These are phyloP conservation scores for Trichoplusia ni DNA, from an alignment of 1,140 invertebrate genomes.

Conservation along the genomic window DNA sequence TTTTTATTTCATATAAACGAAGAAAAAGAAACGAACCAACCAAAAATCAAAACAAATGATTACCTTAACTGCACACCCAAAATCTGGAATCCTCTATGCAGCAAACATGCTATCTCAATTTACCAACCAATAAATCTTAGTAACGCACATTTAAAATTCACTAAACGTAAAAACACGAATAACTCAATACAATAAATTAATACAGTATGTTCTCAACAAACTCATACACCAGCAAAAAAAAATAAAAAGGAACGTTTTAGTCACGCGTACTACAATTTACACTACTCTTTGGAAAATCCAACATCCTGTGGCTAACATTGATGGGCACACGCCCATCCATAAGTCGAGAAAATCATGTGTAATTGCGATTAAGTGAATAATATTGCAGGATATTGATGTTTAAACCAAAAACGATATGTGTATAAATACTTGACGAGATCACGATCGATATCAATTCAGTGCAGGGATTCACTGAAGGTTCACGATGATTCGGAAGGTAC, in stretches of 20 bases:
- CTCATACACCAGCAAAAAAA: background rate
- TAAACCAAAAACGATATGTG: conserved; percentile 36
- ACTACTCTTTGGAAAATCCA: background rate
- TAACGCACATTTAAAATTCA: no score
- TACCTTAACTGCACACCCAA: no score
- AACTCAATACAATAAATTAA: no score
- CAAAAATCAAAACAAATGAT: no score
- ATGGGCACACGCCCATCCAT: conserved; percentile 34
- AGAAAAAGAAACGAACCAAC: no score
- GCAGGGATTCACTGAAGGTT: conserved; percentile 18
- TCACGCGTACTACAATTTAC: background rate
- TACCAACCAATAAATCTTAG: no score
- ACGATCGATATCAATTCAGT: conserved; percentile 33
- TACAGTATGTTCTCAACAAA: background rate
- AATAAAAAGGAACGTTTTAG: background rate
- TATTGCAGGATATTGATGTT: conserved; percentile 38
- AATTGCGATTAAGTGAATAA: conserved; percentile 31
- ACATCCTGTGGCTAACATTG: conserved; percentile 29
- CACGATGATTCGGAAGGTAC: conserved; percentile 64
- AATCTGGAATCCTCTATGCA: no score
- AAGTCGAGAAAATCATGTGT: conserved; percentile 33
- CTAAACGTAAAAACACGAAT: no score
- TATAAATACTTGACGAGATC: conserved; percentile 47
- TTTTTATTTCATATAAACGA: no score
- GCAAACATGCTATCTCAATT: no score